Evolutionary conservation across 1,140 invertebrate genomes (phyloP).

Genomic region (Solen grandis): DNA sequence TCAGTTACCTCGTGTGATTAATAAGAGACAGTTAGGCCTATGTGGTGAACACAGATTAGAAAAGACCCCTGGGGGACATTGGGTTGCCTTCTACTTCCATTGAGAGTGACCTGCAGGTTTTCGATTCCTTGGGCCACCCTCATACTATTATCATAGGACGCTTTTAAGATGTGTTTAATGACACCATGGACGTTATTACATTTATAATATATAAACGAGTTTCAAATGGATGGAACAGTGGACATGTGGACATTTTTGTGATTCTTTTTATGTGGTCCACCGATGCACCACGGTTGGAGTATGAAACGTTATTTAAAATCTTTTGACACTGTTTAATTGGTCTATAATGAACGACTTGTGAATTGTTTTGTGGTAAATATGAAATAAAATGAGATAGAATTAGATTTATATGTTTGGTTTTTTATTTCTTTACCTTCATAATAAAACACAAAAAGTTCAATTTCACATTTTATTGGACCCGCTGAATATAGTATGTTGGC

Average conservation of each 20-base stretch:
- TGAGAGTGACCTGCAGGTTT: constrained; percentile 13
- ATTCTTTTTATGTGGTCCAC: constrained; percentile 15
- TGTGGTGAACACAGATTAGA: background rate
- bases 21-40: background rate
- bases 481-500: background rate
- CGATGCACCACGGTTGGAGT: constrained; percentile 1
- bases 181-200: background rate
- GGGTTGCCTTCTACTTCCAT: constrained; percentile 13
- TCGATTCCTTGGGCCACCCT: constrained; percentile 17
- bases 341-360: no score
- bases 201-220: background rate
- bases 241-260: constrained; percentile 10
- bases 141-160: constrained; percentile 15
- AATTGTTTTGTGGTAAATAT: background rate
- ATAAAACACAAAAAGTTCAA: background rate
- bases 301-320: constrained; percentile 1
- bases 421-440: background rate
- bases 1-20: no score
- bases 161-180: background rate
- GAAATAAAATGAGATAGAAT: background rate
- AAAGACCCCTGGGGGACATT: background rate
- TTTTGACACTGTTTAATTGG: background rate
- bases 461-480: background rate
- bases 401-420: background rate
- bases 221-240: background rate